Evolutionary conservation across 1,140 invertebrate species (phyloP), one percentile per base, ranked within the genome.

Genomic region (Ceratina calcarata): DNA sequence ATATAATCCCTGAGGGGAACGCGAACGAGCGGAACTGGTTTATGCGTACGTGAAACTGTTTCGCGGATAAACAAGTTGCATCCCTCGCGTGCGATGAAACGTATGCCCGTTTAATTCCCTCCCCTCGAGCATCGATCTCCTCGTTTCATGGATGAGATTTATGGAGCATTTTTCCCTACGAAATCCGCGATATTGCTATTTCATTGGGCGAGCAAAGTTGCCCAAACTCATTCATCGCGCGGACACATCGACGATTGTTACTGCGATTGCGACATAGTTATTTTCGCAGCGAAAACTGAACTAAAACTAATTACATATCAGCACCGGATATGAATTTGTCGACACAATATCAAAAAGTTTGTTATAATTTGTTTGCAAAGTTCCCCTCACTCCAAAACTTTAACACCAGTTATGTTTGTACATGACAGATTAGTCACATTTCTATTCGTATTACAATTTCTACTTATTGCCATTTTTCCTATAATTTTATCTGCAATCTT

Each of bases 221-320:
- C 27, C 15, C n/a, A 22, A 74, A 58, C 73, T 67, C 64, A 64
- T 76, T 76, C 58, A 27, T 58, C 49, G 55, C 60, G 58, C 13
- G 16, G 62, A 55, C 27, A 10, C 27, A 45, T 66, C 73, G 51
- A 27, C 51, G 73, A 75, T 66, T 74, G 49, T 64, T 55, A 67
- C n/a, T n/a, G 53, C 53, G 0, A 22, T 49, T 74, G n/a, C 64
- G 64, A 20, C 15, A 24, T 6, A 37, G 15, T 45, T 64, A 45
- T 45, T 58, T 37, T 49, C 73, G 4, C 27, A 32, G 32, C 53
- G 64, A 67, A 58, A 76, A 67, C 73, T 76, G 2, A 64, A 53
- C 22, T 76, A 58, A 76, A 76, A 76, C 73, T 76, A 67, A 76
- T 67, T 58, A 65, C 66, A 57, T 37, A 32, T 51, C 37, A 15